Evolutionary conservation across 2,888 invertebrate species (phyloP).

Genomic region (Scaptomyza reducta): DNA sequence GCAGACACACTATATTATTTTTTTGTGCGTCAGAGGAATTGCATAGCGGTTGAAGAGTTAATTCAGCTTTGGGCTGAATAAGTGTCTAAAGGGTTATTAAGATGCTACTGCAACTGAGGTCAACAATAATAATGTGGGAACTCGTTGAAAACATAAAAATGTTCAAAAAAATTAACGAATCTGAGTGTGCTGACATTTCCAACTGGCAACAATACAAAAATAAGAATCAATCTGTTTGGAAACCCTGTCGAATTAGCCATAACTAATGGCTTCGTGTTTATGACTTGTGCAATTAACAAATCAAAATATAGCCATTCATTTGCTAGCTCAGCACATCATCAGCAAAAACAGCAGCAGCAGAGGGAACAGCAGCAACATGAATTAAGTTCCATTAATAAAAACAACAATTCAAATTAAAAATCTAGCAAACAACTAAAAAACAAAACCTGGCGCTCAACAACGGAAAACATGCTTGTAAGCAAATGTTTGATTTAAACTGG

Average conservation of each 20-base stretch:
- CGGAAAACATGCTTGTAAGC: constrained; percentile 76
- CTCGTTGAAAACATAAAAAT: too few relatives aligned
- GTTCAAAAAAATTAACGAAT: too few relatives aligned
- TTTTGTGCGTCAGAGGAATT: constrained; percentile 10
- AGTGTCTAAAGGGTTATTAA: constrained; percentile 11
- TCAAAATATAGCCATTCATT: constrained; percentile 43
- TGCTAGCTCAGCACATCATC: constrained; percentile 22
- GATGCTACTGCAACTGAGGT: neutral
- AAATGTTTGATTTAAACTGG: constrained; percentile 71
- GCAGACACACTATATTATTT: constrained; percentile 1
- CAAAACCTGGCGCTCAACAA: constrained; percentile 60
- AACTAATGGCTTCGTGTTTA: constrained; percentile 27
- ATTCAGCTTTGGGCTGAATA: constrained; percentile 38
- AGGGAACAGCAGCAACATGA: constrained; percentile 6
- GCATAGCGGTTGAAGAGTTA: constrained; percentile 72
- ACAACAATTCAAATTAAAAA: constrained; percentile 44
- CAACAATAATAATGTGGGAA: neutral
- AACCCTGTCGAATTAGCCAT: constrained; percentile 36
- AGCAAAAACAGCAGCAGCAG: constrained; percentile 24
- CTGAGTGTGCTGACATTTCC: neutral
- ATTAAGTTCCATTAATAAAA: constrained; percentile 56
- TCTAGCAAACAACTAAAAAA: constrained; percentile 22
- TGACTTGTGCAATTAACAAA: constrained; percentile 53
- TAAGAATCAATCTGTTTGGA: constrained; percentile 17
- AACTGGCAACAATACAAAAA: too few relatives aligned